Base-by-base conservation (phyloP, 2,888 invertebrate species). In the Napeogenes inachia region DNA sequence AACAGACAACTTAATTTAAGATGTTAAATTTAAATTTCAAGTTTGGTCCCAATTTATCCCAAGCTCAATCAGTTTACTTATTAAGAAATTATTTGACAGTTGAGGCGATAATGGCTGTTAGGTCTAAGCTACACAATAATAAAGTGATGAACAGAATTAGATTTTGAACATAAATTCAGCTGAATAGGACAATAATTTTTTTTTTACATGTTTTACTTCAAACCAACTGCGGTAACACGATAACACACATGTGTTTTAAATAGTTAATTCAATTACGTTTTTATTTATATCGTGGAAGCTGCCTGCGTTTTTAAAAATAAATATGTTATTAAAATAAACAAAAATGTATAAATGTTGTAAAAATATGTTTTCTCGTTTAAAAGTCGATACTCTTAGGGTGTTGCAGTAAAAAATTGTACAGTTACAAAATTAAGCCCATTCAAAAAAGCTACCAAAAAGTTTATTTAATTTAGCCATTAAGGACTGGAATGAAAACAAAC, bases 341-440 rank as follows among this genome's bases (percentile, higher is more conserved):
- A 21, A 21, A 21, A 21, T 21, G 21, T 21, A 21, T 21, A 21
- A 21, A 21, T 21, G 21, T 21, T 21, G 12, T n/a, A 35, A 35
- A 5, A 35, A 5, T 35, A 35, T 35, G 4, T 35, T 35, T 35
- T 2, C 6, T 35, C 4, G 4, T 5, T 35, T 35, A 42, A 56
- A 56, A 42, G n/a, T 45, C 10, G 53, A 54, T 57, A 56, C 59
- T 47, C 50, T 59, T 55, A 21, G 30, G 76, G 84, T 85, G 85
- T 85, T 85, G 87, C 84, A 85, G 81, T 83, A 81, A 83, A 71
- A 82, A 84, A 78, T 77, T 84, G 81, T 86, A 84, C 81, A 85
- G 75, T 76, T 79, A 82, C 81, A 84, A 84, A 79, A 77, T 74
- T 77, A 74, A 77, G 75, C 74, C 74, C 76, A 71, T 73, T 76